Base-by-base conservation (phyloP, 1,140 invertebrate species). In the Brevipalpus yothersi region DNA sequence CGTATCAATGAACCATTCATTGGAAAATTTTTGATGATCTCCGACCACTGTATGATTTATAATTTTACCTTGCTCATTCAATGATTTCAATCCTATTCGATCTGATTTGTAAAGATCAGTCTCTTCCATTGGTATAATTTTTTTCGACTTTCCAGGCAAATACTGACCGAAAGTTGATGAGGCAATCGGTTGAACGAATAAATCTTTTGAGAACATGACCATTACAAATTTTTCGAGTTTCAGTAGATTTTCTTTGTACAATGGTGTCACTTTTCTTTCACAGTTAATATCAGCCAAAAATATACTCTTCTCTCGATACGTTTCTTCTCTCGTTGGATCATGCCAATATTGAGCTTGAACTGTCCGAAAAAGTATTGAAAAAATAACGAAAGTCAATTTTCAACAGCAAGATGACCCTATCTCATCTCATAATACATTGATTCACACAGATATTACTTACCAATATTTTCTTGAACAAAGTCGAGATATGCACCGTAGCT, bases 281-380 rank as follows among this genome's bases (percentile, higher is more conserved):
- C 97, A 95, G 72, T 99, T 99, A 49, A 98, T 93, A 63, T 98
- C 92, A 0, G 91, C 80, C 7, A 99, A 70, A 69, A 98, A 98
- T 23, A 83, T 75, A 70, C 86, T 95, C 42, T 79, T 76, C 8
- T 78, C 68, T 61, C 75, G 78, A 70, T 98, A 97, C 41, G 74
- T 72, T 4, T 80, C 75, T 71, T 89, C 83, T 67, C 89, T 75
- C 2, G 89, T 68, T 0, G 94, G 92, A 77, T 97, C 89, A 69
- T 99, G 93, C 94, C 95, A 99, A 70, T 94, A 99, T 62, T 95
- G 40, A 17, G 60, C 60, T 47, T 56, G 60, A 47, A 61, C 49
- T 51, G 49, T 3, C 10, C 2, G 31, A 3, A 45, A 45, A 15
- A 4, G 4, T 4, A 21, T 17, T 3, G 39, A 39, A 39, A 31